A percentile compares a stretch with the other conserved stretches of the same genome.
Conservation (phyloP, 2,888 invertebrate genomes). For the Lomographa bimaculata region DNA sequence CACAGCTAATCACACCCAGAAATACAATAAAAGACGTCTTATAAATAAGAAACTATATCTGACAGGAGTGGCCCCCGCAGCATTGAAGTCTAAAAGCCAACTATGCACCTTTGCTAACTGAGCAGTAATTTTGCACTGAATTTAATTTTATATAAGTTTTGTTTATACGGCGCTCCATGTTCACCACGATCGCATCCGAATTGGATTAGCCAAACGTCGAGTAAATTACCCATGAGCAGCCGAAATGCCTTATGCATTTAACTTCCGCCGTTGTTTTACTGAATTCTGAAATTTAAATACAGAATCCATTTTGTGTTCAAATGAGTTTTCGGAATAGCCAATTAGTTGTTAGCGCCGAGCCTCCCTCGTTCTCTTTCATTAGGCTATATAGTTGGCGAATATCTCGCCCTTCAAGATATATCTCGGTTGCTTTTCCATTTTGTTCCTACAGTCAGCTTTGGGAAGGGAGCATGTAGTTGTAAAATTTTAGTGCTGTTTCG, state of each 20-base stretch:
- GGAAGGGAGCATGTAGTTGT: conserved; percentile 63
- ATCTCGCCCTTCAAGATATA: conserved; percentile 80
- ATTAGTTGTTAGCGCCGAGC: conserved; percentile 83
- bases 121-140: too few relatives aligned
- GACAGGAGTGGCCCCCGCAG: too few relatives aligned
- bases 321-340: conserved; percentile 83
- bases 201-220: conserved; percentile 40
- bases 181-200: conserved; percentile 28
- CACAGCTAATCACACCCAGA: too few relatives aligned
- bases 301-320: conserved; percentile 83
- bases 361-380: conserved; percentile 82
- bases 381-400: conserved; percentile 83
- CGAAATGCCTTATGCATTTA: conserved; percentile 71
- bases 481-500: conserved; percentile 70
- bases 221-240: conserved; percentile 49
- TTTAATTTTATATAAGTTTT: too few relatives aligned
- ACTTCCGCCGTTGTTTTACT: conserved; percentile 78
- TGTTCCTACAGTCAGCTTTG: conserved; percentile 69
- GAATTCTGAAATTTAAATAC: conserved; percentile 83
- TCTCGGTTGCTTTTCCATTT: conserved; percentile 75
- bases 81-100: too few relatives aligned
- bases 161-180: too few relatives aligned
- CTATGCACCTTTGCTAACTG: too few relatives aligned
- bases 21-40: too few relatives aligned
- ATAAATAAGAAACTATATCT: too few relatives aligned